Percentiles rank a stretch among this genome's conserved stretches.
Evolutionary conservation across 2,797 vertebrate species (phyloP).

Genomic region (Sebastes hubbsi): DNA sequence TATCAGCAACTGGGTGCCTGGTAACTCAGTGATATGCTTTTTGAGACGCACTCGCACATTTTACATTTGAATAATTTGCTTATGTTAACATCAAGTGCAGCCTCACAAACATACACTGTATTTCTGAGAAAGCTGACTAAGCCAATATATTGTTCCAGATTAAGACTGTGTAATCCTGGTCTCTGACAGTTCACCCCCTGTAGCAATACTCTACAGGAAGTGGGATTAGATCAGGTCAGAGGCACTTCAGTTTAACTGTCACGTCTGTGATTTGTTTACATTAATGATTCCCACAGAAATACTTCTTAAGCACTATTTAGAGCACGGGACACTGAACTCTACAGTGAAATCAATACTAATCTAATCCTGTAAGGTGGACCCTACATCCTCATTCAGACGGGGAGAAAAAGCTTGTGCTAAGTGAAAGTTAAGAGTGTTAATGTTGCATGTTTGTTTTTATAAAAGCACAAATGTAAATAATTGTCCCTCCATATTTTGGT

Average conservation of each 20-base stretch:
- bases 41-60: neutral
- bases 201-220: slow-evolving; percentile 63
- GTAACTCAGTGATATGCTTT: slow-evolving; percentile 19
- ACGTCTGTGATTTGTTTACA: slow-evolving; percentile 49
- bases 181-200: slow-evolving; percentile 65
- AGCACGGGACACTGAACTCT: slow-evolving; percentile 19
- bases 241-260: slow-evolving; percentile 47
- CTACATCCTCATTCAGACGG: neutral
- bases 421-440: slow-evolving; percentile 1
- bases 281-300: slow-evolving; percentile 50
- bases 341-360: slow-evolving; percentile 56
- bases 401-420: neutral
- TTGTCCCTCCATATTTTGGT: too few species aligned
- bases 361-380: neutral
- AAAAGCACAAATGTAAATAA: too few species aligned
- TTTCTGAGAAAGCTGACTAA: slow-evolving; percentile 70
- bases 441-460: neutral
- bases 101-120: slow-evolving; percentile 30
- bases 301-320: slow-evolving; percentile 43
- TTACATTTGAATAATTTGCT: slow-evolving; percentile 20
- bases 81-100: slow-evolving; percentile 20
- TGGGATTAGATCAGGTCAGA: slow-evolving; percentile 69
- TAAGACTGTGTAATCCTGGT: slow-evolving; percentile 73
- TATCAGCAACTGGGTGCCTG: slow-evolving; percentile 13
- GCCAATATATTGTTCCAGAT: slow-evolving; percentile 79